Percentiles rank a stretch among this genome's conserved stretches.
Conservation (phyloP, 1,140 invertebrate genomes). For the Elymnias hypermnestra region DNA sequence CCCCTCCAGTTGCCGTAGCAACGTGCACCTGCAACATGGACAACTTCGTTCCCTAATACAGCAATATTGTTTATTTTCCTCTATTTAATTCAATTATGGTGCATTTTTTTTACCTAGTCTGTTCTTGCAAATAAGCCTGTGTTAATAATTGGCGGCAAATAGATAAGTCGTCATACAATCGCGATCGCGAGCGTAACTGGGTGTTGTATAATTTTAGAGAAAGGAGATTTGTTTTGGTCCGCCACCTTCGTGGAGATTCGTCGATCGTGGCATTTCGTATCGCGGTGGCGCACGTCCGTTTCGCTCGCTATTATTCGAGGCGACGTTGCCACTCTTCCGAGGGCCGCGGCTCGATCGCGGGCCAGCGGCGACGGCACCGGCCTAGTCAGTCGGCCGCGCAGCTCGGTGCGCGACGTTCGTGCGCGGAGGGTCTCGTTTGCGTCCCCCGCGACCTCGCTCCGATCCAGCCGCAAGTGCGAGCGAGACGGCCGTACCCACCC, state of each 20-base stretch:
- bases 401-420: slow-evolving; percentile 69
- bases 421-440: slow-evolving; percentile 50
- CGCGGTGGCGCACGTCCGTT: slow-evolving; percentile 46
- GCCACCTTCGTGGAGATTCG: slow-evolving; percentile 56
- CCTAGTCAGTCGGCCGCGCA: slow-evolving; percentile 68
- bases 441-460: slow-evolving; percentile 32
- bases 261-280: slow-evolving; percentile 65
- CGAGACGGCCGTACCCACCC: slow-evolving; percentile 33
- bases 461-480: slow-evolving; percentile 40
- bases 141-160: slow-evolving; percentile 22
- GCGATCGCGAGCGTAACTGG: slow-evolving; percentile 41
- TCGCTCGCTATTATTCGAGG: slow-evolving; percentile 55
- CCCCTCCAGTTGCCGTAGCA: slow-evolving; percentile 1
- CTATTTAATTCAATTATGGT: background rate
- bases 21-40: background rate
- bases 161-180: slow-evolving; percentile 35
- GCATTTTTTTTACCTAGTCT: no score
- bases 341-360: slow-evolving; percentile 49
- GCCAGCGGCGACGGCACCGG: slow-evolving; percentile 29
- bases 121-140: background rate
- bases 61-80: background rate
- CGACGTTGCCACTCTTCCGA: slow-evolving; percentile 55
- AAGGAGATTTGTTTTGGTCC: slow-evolving; percentile 74
- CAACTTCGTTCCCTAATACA: no score
- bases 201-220: slow-evolving; percentile 71